Evolutionary conservation across 2,888 invertebrate species (phyloP), one percentile per base, ranked within the genome.

Genomic region (Molorchus minor): DNA sequence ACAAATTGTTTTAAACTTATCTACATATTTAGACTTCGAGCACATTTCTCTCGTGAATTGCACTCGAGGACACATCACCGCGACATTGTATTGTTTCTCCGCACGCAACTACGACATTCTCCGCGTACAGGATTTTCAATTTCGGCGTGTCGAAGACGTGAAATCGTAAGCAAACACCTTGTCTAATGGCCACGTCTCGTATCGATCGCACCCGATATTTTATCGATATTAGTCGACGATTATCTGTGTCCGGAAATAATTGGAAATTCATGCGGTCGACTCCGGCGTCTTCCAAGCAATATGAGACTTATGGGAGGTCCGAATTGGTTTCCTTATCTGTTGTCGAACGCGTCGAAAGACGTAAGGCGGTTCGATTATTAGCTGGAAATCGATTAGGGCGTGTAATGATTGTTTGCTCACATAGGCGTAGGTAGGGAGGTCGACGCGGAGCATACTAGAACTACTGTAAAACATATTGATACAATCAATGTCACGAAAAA

Each of bases 161-260:
- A 62, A 61, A 65, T 61, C 59, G 60, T 65, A 61, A 49, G 61
- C 65, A 60, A 67, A 65, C 54, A 63, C 53, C 67, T 60, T 45
- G 47, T 56, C 65, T 67, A 67, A 67, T 65, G 43, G 58, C 56
- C n/a, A 65, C 41, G 65, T 63, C 63, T 46, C 38, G 58, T 63
- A 67, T 67, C 60, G 67, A 67, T 67, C 61, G 55, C 41, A 64
- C 55, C 67, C 66, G 62, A 67, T 67, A 67, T 63, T 67, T 64
- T 67, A 67, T 67, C 67, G 61, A 67, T 67, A 67, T 65, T 65
- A 67, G 67, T 58, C 65, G 64, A 67, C 65, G 60, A 65, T 67
- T 65, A 65, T 53, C 58, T 65, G 63, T 65, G 47, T 52, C 67
- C 67, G 62, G 61, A 63, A 15, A 61, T 61, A 67, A 67, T 67